phyloP scores from a whole-genome alignment of 1,140 invertebrate genomes.

The Popillia japonica region DNA sequence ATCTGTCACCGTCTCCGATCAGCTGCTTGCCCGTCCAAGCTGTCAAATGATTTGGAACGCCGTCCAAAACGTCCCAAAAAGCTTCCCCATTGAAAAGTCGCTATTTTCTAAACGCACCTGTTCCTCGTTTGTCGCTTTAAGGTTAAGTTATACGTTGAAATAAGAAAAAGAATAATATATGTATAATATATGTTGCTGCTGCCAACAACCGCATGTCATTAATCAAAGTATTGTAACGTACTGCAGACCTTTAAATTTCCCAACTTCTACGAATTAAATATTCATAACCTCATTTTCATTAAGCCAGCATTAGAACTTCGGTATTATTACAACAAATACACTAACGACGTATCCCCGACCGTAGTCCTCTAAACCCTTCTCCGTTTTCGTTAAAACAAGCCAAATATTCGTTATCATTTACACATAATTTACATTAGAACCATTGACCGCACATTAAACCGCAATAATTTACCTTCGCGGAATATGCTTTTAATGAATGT shows the following conservation, averaged over 20 bases:
- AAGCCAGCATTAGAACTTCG: neutral
- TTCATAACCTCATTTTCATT: slow-evolving; percentile 17
- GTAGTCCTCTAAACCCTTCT: neutral
- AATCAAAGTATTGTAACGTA: neutral
- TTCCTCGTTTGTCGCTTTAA: too few relatives aligned
- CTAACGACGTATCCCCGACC: neutral
- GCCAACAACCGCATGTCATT: neutral
- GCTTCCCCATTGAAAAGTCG: too few relatives aligned
- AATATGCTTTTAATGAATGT: slow-evolving; percentile 25
- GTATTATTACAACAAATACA: slow-evolving; percentile 20
- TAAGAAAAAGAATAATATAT: too few relatives aligned
- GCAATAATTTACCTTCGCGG: slow-evolving; percentile 16
- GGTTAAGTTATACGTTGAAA: too few relatives aligned
- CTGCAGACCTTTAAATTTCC: neutral
- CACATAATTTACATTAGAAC: slow-evolving; percentile 26
- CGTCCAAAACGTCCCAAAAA: too few relatives aligned
- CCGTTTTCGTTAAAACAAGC: slow-evolving; percentile 8
- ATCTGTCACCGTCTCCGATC: too few relatives aligned
- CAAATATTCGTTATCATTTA: slow-evolving; percentile 33
- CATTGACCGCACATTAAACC: slow-evolving; percentile 17
- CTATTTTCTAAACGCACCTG: too few relatives aligned
- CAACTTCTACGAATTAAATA: neutral
- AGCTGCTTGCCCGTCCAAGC: too few relatives aligned
- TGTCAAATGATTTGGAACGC: too few relatives aligned
- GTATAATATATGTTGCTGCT: neutral